Percentiles rank a stretch among this genome's conserved stretches.
These are phyloP conservation scores for Rhodinocichla rosea DNA, from an alignment of 2,113 vertebrate species.

Conservation along the genomic window DNA sequence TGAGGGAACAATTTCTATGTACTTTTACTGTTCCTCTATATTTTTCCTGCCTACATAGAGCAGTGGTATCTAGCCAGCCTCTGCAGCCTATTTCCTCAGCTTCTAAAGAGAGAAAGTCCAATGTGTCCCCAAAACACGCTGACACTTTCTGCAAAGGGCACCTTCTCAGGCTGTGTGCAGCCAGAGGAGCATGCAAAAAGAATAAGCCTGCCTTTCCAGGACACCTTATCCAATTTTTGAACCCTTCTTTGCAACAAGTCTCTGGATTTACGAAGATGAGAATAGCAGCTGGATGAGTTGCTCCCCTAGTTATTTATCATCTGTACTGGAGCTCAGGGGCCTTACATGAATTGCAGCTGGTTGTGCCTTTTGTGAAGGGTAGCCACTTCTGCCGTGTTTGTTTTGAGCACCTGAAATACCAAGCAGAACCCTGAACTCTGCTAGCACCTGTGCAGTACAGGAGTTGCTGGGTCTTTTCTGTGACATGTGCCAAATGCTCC, in stretches of 20 bases:
- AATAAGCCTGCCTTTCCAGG: background rate
- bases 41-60: background rate
- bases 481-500: rapidly evolving
- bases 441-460: rapidly evolving
- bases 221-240: background rate
- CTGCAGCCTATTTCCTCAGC: background rate
- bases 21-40: background rate
- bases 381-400: background rate
- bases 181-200: rapidly evolving
- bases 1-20: background rate
- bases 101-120: background rate
- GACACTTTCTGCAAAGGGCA: background rate
- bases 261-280: background rate
- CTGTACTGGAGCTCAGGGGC: background rate
- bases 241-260: background rate
- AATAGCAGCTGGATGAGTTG: background rate
- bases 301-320: background rate
- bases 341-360: background rate
- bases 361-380: background rate
- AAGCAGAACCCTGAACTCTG: background rate
- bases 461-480: background rate
- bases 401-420: background rate
- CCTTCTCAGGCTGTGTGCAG: background rate
- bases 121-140: background rate
- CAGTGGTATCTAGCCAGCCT: background rate